Evolutionary conservation across 2,888 invertebrate species (phyloP).

Genomic region (Cosmia trapezina): DNA sequence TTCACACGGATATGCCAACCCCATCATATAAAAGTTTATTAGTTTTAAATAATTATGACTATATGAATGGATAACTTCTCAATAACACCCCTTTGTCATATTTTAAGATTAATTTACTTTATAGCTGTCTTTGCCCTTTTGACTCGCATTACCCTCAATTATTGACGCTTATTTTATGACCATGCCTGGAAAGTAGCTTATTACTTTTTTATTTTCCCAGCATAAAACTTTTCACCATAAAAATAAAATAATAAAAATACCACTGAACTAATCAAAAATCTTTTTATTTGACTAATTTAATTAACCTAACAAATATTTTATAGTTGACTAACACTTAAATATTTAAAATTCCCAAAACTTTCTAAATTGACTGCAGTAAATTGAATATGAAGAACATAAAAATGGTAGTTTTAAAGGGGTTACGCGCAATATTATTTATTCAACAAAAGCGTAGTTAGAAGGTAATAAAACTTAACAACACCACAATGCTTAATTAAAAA

Average conservation of each 20-base stretch:
- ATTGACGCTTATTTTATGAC: constrained; percentile 36
- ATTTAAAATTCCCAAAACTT: constrained; percentile 46
- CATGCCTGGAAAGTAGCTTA: constrained; percentile 13
- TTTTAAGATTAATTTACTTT: constrained; percentile 11
- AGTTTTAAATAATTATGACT: neutral
- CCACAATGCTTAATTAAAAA: constrained; percentile 71
- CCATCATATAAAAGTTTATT: too few species aligned
- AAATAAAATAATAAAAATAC: constrained; percentile 51
- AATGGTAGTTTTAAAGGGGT: constrained; percentile 38
- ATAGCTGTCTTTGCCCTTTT: constrained; percentile 30
- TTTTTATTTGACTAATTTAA: constrained; percentile 47
- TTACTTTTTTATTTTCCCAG: constrained; percentile 19
- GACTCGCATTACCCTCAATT: constrained; percentile 14
- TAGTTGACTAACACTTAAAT: constrained; percentile 29
- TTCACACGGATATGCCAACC: too few species aligned
- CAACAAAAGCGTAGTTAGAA: constrained; percentile 53
- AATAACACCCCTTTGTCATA: neutral
- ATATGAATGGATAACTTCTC: neutral
- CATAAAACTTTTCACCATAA: constrained; percentile 28
- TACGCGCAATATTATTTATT: constrained; percentile 54
- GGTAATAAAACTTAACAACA: constrained; percentile 65
- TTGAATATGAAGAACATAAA: constrained; percentile 56
- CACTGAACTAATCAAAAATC: constrained; percentile 36
- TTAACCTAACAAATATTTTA: constrained; percentile 41
- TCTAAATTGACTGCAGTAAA: constrained; percentile 45